Evolutionary conservation across 2,113 vertebrate genomes (phyloP).

Genomic region (Sylvilagus bachmani): DNA sequence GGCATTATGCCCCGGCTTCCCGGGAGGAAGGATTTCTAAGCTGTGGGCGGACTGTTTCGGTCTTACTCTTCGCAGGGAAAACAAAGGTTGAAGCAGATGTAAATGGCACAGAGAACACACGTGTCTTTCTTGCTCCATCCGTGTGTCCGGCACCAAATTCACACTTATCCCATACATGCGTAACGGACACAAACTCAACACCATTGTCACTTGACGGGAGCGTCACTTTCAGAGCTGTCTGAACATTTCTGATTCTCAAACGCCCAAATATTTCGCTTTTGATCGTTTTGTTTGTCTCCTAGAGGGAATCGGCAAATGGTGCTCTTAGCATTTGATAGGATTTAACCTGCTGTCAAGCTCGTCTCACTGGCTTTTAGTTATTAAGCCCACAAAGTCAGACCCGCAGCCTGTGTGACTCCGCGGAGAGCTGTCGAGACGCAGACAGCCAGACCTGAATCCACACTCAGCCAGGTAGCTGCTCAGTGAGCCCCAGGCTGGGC

Average conservation of each 20-base stretch:
- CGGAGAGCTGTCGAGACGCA: background rate
- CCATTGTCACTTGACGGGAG: fast-evolving
- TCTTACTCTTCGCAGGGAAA: slow-evolving; percentile 61
- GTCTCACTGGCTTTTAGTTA: slow-evolving; percentile 55
- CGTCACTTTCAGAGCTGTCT: background rate
- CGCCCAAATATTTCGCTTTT: background rate
- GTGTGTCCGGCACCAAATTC: background rate
- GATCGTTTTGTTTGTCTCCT: slow-evolving; percentile 51
- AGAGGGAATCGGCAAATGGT: slow-evolving; percentile 78
- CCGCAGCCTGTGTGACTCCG: fast-evolving
- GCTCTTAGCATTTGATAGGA: slow-evolving; percentile 77
- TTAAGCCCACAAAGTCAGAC: background rate
- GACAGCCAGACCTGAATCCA: background rate
- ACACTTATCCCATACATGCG: fast-evolving
- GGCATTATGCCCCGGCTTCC: slow-evolving; percentile 63
- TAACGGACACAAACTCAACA: background rate
- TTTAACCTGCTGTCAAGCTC: slow-evolving; percentile 83
- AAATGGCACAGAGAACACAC: background rate
- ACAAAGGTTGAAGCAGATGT: background rate
- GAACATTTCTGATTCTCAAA: background rate
- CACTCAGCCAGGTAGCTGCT: background rate
- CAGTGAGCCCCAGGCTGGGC: background rate
- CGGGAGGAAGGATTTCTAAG: slow-evolving; percentile 62
- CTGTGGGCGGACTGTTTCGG: slow-evolving; percentile 45
- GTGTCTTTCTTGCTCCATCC: background rate